A percentile compares a stretch with the other conserved stretches of the same genome.
Evolutionary conservation across 2,113 vertebrate species (phyloP).

Genomic region (Aegithalos caudatus): DNA sequence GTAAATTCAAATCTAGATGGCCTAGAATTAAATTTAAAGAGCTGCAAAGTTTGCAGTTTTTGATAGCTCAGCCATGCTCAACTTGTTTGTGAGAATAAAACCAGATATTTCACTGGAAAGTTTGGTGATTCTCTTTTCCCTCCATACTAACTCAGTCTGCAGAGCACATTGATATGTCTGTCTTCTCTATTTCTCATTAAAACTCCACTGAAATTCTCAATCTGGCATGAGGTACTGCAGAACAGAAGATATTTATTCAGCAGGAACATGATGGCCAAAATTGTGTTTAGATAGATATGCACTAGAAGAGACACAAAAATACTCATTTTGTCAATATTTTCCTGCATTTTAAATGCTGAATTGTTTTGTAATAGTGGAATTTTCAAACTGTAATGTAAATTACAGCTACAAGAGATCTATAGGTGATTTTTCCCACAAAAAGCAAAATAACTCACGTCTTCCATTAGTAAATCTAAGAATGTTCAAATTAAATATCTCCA

Average conservation of each 20-base stretch:
- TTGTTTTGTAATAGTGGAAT: neutral
- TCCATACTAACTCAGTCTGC: neutral
- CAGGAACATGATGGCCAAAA: neutral
- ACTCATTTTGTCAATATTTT: neutral
- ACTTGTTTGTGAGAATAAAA: constrained; percentile 29
- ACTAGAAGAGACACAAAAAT: neutral
- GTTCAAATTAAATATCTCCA: neutral
- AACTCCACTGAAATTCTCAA: neutral
- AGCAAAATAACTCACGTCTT: neutral
- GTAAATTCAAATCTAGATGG: constrained; percentile 60
- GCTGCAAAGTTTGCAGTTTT: constrained; percentile 62
- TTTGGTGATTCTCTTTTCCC: neutral
- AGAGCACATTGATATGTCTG: neutral
- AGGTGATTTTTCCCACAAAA: neutral
- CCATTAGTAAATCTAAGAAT: neutral
- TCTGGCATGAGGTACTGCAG: neutral
- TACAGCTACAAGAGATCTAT: neutral
- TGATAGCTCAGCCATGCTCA: constrained; percentile 20
- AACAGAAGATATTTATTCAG: neutral
- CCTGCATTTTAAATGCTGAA: neutral
- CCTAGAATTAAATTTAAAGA: constrained; percentile 68
- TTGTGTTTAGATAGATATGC: neutral
- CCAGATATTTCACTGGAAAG: constrained; percentile 5
- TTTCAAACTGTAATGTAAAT: neutral
- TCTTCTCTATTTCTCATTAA: neutral